Evolutionary conservation across 2,797 vertebrate genomes (phyloP).

Genomic region (Cyprinella venusta): DNA sequence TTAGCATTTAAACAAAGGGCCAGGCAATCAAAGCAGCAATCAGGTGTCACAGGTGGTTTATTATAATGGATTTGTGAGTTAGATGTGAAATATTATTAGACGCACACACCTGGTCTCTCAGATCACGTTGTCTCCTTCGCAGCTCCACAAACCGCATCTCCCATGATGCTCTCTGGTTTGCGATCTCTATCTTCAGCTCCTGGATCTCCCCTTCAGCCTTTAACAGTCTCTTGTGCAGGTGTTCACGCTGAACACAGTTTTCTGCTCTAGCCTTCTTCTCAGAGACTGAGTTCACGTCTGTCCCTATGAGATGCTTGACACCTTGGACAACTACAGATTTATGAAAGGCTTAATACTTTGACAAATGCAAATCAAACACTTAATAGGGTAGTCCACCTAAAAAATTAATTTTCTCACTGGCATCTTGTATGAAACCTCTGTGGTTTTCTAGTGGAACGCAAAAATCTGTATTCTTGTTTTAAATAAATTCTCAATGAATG

Average conservation of each 20-base stretch:
- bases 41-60: not conserved
- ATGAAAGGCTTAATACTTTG: not conserved
- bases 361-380: not conserved
- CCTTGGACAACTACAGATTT: conserved; percentile 8
- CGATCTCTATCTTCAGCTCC: conserved; percentile 77
- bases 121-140: conserved; percentile 75
- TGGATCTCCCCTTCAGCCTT: conserved; percentile 79
- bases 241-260: conserved; percentile 67
- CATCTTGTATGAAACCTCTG: no score
- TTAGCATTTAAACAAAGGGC: not conserved
- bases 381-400: not conserved
- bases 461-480: not conserved
- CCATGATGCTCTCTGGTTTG: conserved; percentile 76
- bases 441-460: not conserved
- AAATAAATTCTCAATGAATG: not conserved
- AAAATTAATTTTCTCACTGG: not conserved
- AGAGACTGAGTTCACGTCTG: conserved; percentile 53
- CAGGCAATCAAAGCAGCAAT: not conserved
- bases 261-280: conserved; percentile 55
- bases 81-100: not conserved
- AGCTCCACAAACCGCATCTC: conserved; percentile 74
- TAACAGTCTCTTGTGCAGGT: conserved; percentile 72
- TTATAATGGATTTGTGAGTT: not conserved
- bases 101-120: conserved; percentile 74
- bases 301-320: not conserved